phyloP scores from a whole-genome alignment of 2,797 vertebrate species.

The Heteromormyrus szaboi region DNA sequence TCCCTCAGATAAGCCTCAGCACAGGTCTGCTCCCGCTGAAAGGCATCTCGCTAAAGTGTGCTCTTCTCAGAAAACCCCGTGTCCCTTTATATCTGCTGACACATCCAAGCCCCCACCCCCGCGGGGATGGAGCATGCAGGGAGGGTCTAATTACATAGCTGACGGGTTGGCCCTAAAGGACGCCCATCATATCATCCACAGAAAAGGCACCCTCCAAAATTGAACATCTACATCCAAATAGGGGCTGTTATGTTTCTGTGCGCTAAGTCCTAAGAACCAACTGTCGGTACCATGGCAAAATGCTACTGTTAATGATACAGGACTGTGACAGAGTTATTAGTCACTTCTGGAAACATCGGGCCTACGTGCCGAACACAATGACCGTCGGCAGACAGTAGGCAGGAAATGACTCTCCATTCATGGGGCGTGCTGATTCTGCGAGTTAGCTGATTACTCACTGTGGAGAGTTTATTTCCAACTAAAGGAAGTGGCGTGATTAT shows the following conservation, averaged over 20 bases:
- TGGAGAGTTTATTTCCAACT: background rate
- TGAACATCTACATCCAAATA: background rate
- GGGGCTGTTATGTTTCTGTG: background rate
- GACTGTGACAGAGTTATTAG: background rate
- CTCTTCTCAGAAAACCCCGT: background rate
- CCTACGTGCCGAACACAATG: background rate
- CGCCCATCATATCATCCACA: background rate
- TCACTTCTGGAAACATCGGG: background rate
- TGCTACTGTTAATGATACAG: background rate
- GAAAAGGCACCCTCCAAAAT: background rate
- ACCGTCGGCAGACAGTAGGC: background rate
- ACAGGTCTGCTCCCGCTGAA: background rate
- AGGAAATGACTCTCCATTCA: background rate
- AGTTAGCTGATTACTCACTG: background rate
- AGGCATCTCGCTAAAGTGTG: background rate
- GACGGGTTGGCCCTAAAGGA: background rate
- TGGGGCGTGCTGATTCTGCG: background rate
- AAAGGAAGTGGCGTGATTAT: background rate
- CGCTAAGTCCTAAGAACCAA: background rate
- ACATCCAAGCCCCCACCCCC: background rate
- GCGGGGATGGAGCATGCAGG: background rate
- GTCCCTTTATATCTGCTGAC: background rate
- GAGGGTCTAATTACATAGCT: background rate
- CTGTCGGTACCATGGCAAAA: background rate
- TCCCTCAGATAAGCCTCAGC: background rate